Evolutionary conservation across 2,113 vertebrate species (phyloP).

Genomic region (Misgurnus mizolepis): DNA sequence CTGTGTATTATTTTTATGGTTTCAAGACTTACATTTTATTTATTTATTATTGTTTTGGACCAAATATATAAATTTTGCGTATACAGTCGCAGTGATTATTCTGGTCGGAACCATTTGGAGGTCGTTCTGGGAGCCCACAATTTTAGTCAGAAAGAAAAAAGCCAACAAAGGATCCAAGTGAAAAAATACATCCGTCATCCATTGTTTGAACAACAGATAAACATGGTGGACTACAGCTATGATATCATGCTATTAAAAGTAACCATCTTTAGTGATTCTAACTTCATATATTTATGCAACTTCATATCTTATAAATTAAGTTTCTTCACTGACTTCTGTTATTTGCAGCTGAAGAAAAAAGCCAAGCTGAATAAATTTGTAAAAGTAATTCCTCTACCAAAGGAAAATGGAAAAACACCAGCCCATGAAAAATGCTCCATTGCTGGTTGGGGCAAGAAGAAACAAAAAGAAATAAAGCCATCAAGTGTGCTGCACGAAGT

Average conservation of each 20-base stretch:
- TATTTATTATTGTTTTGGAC: background rate
- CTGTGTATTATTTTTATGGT: background rate
- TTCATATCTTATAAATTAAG: no score
- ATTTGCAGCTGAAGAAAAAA: slow-evolving; percentile 47
- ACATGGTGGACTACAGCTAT: slow-evolving; percentile 47
- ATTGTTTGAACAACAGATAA: background rate
- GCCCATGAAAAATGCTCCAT: slow-evolving; percentile 36
- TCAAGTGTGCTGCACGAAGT: slow-evolving; percentile 48
- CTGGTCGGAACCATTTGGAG: background rate
- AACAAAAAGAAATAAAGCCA: background rate
- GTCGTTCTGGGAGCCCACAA: slow-evolving; percentile 71
- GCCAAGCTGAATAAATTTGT: slow-evolving; percentile 41
- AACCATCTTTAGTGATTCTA: background rate
- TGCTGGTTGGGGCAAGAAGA: slow-evolving; percentile 46
- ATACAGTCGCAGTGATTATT: background rate
- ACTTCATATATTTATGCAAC: background rate
- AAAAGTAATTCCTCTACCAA: slow-evolving; percentile 10
- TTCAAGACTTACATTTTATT: background rate
- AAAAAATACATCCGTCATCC: slow-evolving; percentile 48
- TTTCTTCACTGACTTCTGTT: background rate
- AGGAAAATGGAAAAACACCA: background rate
- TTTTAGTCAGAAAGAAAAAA: slow-evolving; percentile 54
- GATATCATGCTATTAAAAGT: slow-evolving; percentile 22
- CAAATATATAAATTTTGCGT: background rate
- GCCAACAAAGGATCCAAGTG: slow-evolving; percentile 63